Evolutionary conservation across 2,888 invertebrate genomes (phyloP), one percentile per base, ranked within the genome.

Genomic region (Calliphora vomitoria): DNA sequence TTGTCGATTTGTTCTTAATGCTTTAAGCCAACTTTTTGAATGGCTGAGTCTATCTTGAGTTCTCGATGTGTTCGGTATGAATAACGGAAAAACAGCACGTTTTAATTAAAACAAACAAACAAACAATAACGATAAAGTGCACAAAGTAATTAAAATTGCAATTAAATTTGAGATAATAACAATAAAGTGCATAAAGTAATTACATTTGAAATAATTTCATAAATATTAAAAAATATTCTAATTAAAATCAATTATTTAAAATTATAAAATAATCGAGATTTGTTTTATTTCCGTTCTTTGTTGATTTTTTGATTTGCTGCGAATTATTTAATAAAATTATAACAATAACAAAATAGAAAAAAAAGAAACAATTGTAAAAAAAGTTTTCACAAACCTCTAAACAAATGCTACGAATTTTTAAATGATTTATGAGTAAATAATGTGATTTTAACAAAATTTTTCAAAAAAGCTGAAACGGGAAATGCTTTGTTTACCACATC

Each of bases 31-130:
- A 90, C 89, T 90, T 89, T 85, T 86, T 85, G 88, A 78, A 87
- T 88, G 86, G 85, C 83, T 90, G 91, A 92, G 92, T 92, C 90
- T 91, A 89, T 86, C 82, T 91, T 91, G 80, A 89, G 90, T 91
- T 91, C 91, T 92, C 90, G 90, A 84, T 89, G 91, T 82, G 92
- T 88, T 88, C 91, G 90, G 92, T 91, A 90, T 90, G 85, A 62
- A 25, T 41, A 68, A 13, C 71, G 79, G 53, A 20, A 64, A 64
- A 66, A 66, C 50, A 72, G 41, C 44, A 79, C 38, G 41, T 79
- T 82, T 25, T 76, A 79, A 55, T 82, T 41, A 38, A 80, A 66
- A 64, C 41, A 64, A 64, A 25, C 25, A 68, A 75, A 81, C n/a
- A n/a, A 15, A 81, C 11, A 64, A 31, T 18, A 64, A 71, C 47